Conservation (phyloP, 1,140 invertebrate genomes). For the Plutomurus gul region DNA sequence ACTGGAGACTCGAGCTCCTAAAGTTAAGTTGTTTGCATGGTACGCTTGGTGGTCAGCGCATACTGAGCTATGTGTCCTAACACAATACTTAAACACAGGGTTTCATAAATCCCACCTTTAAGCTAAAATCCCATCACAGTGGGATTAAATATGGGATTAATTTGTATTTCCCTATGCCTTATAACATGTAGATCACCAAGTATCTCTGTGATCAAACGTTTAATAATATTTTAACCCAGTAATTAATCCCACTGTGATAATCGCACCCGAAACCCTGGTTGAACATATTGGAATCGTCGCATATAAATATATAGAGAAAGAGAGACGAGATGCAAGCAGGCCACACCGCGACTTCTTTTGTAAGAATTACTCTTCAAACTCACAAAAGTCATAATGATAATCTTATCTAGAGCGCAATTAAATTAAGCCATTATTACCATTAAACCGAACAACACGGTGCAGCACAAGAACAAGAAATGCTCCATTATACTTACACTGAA, state of each 20-base stretch:
- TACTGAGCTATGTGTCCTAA: not conserved
- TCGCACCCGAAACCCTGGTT: too few relatives aligned
- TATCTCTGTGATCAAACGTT: too few relatives aligned
- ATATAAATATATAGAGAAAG: not conserved
- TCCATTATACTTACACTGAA: not conserved
- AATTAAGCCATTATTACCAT: conserved; percentile 28
- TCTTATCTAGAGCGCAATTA: conserved; percentile 29
- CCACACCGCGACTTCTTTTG: not conserved
- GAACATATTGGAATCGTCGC: too few relatives aligned
- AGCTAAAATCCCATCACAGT: too few relatives aligned
- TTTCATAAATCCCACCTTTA: too few relatives aligned
- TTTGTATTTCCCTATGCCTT: too few relatives aligned
- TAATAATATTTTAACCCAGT: too few relatives aligned
- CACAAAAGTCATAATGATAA: conserved; percentile 27
- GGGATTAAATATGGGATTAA: too few relatives aligned
- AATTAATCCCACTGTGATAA: too few relatives aligned
- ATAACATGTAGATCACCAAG: too few relatives aligned
- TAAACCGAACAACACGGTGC: conserved; percentile 20
- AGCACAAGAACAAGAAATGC: not conserved
- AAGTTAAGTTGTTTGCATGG: conserved; percentile 14
- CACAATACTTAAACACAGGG: not conserved
- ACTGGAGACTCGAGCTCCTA: not conserved
- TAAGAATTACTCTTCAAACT: not conserved
- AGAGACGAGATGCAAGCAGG: not conserved
- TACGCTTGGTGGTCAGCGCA: conserved; percentile 1